A percentile compares a stretch with the other conserved stretches of the same genome.
These are phyloP conservation scores for Carassius auratus DNA, from an alignment of 2,113 vertebrate species.

Conservation along the genomic window DNA sequence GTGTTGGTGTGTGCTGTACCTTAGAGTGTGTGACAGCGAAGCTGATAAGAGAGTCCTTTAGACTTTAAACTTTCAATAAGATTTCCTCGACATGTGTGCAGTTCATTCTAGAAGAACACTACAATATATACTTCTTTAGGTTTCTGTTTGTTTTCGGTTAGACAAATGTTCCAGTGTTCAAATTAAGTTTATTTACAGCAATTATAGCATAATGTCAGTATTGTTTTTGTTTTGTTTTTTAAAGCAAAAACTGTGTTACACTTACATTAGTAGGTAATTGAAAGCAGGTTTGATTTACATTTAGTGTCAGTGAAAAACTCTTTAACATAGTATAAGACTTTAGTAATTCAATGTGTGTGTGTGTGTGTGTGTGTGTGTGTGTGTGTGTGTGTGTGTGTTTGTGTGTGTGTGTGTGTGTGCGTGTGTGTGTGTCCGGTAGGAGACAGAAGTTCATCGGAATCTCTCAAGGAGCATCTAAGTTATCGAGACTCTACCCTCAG, in stretches of 20 bases:
- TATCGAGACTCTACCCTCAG: slow-evolving; percentile 76
- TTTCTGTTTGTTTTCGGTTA: neutral
- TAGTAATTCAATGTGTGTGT: neutral
- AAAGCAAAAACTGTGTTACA: neutral
- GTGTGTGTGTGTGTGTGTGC: neutral
- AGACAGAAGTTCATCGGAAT: slow-evolving; percentile 69
- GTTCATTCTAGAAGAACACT: slow-evolving; percentile 3
- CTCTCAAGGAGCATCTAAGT: slow-evolving; percentile 71
- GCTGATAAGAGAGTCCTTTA: neutral
- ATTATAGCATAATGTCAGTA: neutral
- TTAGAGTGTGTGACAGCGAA: slow-evolving; percentile 2
- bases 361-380: slow-evolving; percentile 22
- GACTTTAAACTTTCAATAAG: neutral
- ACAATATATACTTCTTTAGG: neutral
- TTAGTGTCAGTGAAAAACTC: neutral
- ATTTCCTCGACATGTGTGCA: neutral
- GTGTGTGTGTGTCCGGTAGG: slow-evolving; percentile 26
- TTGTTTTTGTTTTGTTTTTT: neutral
- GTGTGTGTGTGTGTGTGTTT: slow-evolving; percentile 29
- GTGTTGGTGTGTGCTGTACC: neutral
- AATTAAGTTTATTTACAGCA: neutral
- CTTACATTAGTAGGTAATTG: neutral
- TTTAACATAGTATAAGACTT: neutral
- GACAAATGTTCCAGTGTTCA: neutral
- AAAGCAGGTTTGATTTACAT: neutral